Evolutionary conservation across 2,113 vertebrate genomes (phyloP), one percentile per base, ranked within the genome.

Genomic region (rat (Rattus norvegicus)): DNA sequence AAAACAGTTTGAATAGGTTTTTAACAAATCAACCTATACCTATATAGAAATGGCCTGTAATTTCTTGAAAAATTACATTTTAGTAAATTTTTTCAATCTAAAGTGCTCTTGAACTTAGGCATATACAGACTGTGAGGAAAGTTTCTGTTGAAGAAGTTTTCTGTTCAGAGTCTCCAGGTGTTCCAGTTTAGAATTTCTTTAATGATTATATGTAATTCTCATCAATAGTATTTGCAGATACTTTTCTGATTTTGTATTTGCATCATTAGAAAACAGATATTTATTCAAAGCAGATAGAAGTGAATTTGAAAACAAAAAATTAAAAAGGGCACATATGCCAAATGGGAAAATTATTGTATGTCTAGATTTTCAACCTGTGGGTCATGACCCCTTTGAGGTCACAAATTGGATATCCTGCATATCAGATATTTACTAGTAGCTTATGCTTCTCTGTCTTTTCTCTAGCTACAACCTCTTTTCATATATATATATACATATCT

Each of bases 191-290:
- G 49, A 88, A 81, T 92, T 95, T 92, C n/a, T 77, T 87, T 92
- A 92, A 80, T 84, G 67, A 73, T 54, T 94, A 54, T 5, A 36
- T 87, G 14, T 77, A 88, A 93, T 91, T 96, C 81, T 96, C 95
- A 91, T 91, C 88, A 67, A 91, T 94, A 76, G 87, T 61, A 91
- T 92, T 95, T 97, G 61, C 63, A 56, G 73, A 69, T 91, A 43
- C 67, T 97, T 92, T 97, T 96, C 83, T 95, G 86, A 91, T 95
- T 92, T 79, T 95, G 49, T 95, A 87, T 92, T 59, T 92, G 49
- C 49, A 89, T 26, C 16, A 56, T n/a, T 47, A 95, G 86, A 97
- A 76, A 96, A 79, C 36, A 96, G 61, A 47, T 91, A 93, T 24
- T 49, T 94, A 24, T 95, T 96, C 92, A 95, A 49, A 96, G 69